Evolutionary conservation across 2,113 vertebrate species (phyloP), one percentile per base, ranked within the genome.

Genomic region (Steatornis caripensis): DNA sequence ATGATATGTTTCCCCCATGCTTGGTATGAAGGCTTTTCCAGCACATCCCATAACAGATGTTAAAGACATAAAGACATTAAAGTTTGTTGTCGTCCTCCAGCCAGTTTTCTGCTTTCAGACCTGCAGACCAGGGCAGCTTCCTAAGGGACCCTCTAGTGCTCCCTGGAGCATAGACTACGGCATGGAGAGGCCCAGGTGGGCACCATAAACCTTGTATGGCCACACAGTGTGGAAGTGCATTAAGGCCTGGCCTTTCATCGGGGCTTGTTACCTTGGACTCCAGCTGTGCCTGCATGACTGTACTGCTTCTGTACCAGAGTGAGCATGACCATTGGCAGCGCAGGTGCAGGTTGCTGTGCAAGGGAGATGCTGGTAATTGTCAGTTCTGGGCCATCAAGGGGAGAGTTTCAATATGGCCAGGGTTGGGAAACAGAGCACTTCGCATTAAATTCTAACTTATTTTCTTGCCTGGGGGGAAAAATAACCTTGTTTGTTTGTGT

Each of bases 401-500:
- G 72, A 36, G 39, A 46, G 51, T 39, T 84, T 68, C 55, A 64
- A 0, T 37, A 16, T 18, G 45, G 41, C 43, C 78, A 34, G 17
- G 37, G 21, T 1, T 93, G 74, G 41, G n/a, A 62, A 78, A 74
- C 45, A 21, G 48, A 80, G 27, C 6, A 14, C 34, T 72, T 54
- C 20, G 26, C 16, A 24, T 30, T 2, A 57, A 65, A 57, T 75
- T 41, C 54, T 87, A 55, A 53, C 64, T 93, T 68, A 2, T 10
- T 74, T 87, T 54, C 55, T 70, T 91, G 37, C 36, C 22, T 55
- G 36, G 37, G 30, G 26, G 78, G 61, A 23, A 48, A 55, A 89
- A 71, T 96, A 88, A 97, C 83, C 37, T 74, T 81, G 15, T 80
- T 93, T 95, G 60, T 86, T 87, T 96, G 62, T 87, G 81, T 84